These are phyloP conservation scores for Macrocentrus cingulum DNA, from an alignment of 1,140 invertebrate species.

Conservation along the genomic window DNA sequence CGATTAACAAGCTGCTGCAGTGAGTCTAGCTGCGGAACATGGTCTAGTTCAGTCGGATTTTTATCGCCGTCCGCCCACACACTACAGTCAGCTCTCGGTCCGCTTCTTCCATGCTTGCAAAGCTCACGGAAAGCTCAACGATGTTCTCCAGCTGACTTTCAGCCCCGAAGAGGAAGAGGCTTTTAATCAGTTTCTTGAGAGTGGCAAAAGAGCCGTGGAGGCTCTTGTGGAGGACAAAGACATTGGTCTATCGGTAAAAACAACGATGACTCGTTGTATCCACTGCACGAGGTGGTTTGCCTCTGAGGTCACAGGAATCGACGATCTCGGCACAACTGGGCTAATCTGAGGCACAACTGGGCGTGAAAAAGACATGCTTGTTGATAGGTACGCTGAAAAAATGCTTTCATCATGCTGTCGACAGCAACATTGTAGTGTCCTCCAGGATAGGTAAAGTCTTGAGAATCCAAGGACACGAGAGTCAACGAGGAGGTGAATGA, in stretches of 20 bases:
- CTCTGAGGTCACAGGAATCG: slow-evolving; percentile 95
- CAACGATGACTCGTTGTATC: slow-evolving; percentile 99
- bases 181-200: no score
- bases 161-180: no score
- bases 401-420: slow-evolving; percentile 96
- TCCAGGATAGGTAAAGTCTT: slow-evolving; percentile 95
- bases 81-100: no score
- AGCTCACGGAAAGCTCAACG: no score
- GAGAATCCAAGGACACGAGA: slow-evolving; percentile 89
- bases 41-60: no score
- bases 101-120: no score
- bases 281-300: slow-evolving; percentile 98
- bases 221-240: slow-evolving; percentile 99
- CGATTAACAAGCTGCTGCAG: no score
- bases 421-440: slow-evolving; percentile 95
- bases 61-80: no score
- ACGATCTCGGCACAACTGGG: slow-evolving; percentile 96
- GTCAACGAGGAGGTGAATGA: slow-evolving; percentile 93
- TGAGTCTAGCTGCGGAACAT: no score
- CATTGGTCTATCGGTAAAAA: slow-evolving; percentile 97
- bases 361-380: slow-evolving; percentile 93
- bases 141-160: no score
- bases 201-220: slow-evolving; percentile 95
- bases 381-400: slow-evolving; percentile 98
- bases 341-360: no score